Base-by-base conservation (phyloP, 2,113 vertebrate species). In the Strigops habroptila region DNA sequence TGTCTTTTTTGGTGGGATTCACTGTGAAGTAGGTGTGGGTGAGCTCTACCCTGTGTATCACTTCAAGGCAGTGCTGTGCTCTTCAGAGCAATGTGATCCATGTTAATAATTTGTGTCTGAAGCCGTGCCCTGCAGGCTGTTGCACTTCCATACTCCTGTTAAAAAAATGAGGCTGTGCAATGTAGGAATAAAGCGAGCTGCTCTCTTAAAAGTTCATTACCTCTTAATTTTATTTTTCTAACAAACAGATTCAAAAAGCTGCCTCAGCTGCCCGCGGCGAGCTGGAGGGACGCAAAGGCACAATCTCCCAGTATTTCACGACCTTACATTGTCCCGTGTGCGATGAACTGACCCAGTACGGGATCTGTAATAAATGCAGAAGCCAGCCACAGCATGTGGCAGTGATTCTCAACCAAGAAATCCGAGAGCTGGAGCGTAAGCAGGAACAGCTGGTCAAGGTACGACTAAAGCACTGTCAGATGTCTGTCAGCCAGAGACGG, bases 241-340 rank as follows among this genome's bases (percentile, higher is more conserved):
- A 59, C 16, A 43, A 33, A 37, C 97, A 99, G 99, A 98, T 99
- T 91, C 99, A 99, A 82, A 99, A 99, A 97, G 97, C 98, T 8
- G 97, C 98, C 92, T 98, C 98, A 12, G 91, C 97, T 2, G 97
- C 93, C 10, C 93, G 52, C 12, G 98, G 94, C 18, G 98, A 99
- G 46, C 97, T 98, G 3, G 97, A 95, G n/a, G 97, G 98, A 49
- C 98, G 98, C 95, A 99, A 99, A 96, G 98, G 99, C 90, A 99
- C 99, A 51, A 99, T 99, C 94, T 99, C 99, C 12, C 99, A 99
- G 74, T 99, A 99, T 88, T 99, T 99, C 97, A 99, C 99, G 21
- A 99, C 99, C 18, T 97, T 99, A 55, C 99, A 99, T 97, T 99
- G 99, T 96, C 99, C 99, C 0, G 99, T 99, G 86, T 99, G 99